Evolutionary conservation across 2,888 invertebrate genomes (phyloP).

Genomic region (Archaeoteleia sp.): DNA sequence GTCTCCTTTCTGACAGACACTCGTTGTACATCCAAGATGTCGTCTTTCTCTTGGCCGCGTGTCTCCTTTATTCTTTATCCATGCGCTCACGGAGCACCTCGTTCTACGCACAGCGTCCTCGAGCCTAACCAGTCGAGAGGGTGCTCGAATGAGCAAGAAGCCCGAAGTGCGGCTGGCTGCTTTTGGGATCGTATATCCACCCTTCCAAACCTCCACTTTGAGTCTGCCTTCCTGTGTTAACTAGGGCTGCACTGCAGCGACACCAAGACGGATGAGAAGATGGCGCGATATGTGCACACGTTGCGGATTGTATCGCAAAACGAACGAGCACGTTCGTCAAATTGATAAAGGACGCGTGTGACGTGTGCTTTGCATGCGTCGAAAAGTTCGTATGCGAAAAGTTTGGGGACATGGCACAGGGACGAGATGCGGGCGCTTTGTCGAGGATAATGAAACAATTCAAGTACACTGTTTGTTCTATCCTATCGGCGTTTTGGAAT

Average conservation of each 20-base stretch:
- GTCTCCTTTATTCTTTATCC: conserved; percentile 22
- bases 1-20: conserved; percentile 12
- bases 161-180: conserved; percentile 29
- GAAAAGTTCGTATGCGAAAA: too few species aligned
- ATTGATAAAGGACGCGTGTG: too few species aligned
- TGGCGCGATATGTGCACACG: too few species aligned
- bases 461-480: too few species aligned
- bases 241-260: conserved; percentile 30
- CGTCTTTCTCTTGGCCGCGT: background rate
- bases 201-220: conserved; percentile 21
- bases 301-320: too few species aligned
- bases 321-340: too few species aligned
- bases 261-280: too few species aligned
- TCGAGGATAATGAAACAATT: too few species aligned
- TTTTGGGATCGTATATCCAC: conserved; percentile 23
- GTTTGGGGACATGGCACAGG: too few species aligned
- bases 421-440: too few species aligned
- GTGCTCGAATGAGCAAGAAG: conserved; percentile 43
- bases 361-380: too few species aligned
- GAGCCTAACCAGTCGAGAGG: conserved; percentile 23
- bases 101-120: conserved; percentile 30
- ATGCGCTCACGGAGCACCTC: conserved; percentile 5
- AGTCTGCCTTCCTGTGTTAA: conserved; percentile 22
- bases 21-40: conserved; percentile 23
- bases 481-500: too few species aligned